Base-by-base conservation (phyloP, 2,113 vertebrate genomes). In the Paradoxurus hermaphroditus region DNA sequence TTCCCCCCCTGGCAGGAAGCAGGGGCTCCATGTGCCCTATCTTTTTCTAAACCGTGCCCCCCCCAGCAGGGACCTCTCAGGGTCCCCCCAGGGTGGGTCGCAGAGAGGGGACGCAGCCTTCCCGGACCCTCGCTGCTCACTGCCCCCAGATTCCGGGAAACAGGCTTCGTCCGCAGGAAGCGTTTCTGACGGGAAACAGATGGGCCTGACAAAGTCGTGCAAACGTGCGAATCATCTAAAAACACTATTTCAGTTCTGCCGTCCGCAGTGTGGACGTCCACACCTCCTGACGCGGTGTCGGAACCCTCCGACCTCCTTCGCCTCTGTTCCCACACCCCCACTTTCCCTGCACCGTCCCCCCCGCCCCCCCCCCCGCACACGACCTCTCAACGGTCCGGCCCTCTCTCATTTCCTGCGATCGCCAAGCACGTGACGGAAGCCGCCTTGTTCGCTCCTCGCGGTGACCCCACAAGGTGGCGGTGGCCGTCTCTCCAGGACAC, bases 101-200 rank as follows among this genome's bases (percentile, higher is more conserved):
- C 31, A 53, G 67, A 82, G 27, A 1, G 3, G 3, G 15, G 78
- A 11, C 10, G 0, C 13, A 2, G 10, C 46, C 82, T 36, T 16
- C 46, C 68, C 14, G 7, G 53, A 9, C 51, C 23, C 14, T 87
- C 34, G 12, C n/a, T 14, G 44, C 59, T 62, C 29, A 3, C 8
- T 7, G 44, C 36, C 78, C 77, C 51, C 59, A 10, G 15, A 25
- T 90, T 75, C 79, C 88, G 56, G 82, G 46, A 90, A 81, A 85
- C 19, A n/a, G 70, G 68, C 0, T 68, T 59, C 72, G 19, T 75
- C n/a, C 73, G 84, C 75, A 25, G 41, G 63, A 68, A 85, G 63
- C 14, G 25, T 94, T 95, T 39, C 79, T 87, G 91, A 88, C 27
- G 72, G 70, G 41, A 95, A 95, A 87, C 96, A 97, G 95, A 97